Conservation (phyloP, 2,113 vertebrate species). For the Pelecanoides urinatrix region DNA sequence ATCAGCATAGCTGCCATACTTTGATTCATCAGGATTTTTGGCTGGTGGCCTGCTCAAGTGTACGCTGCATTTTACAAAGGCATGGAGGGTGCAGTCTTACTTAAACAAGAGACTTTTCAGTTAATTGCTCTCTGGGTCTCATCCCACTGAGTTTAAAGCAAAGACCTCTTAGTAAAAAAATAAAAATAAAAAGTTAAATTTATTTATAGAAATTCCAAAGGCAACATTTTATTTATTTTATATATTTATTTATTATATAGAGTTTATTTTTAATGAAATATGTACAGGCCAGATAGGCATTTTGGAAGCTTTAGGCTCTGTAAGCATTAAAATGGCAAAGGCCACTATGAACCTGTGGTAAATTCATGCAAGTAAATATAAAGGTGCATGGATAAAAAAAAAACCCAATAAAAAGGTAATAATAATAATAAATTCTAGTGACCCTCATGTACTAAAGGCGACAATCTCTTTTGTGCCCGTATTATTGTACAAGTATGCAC, state of each 20-base stretch:
- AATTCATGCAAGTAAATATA: slow-evolving; percentile 80
- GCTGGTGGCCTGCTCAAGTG: slow-evolving; percentile 78
- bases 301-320: slow-evolving; percentile 87
- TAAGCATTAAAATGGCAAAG: slow-evolving; percentile 80
- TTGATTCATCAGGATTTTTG: slow-evolving; percentile 75
- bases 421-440: slow-evolving; percentile 69
- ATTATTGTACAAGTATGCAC: slow-evolving; percentile 81
- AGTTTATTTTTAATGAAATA: slow-evolving; percentile 92
- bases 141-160: slow-evolving; percentile 77
- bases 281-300: slow-evolving; percentile 90
- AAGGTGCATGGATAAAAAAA: slow-evolving; percentile 74
- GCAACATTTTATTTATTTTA: slow-evolving; percentile 92
- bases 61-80: slow-evolving; percentile 78
- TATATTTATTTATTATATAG: slow-evolving; percentile 93
- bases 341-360: slow-evolving; percentile 81
- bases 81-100: slow-evolving; percentile 79
- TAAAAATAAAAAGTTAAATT: slow-evolving; percentile 79
- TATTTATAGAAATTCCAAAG: slow-evolving; percentile 92
- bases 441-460: slow-evolving; percentile 78
- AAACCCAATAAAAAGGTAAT: slow-evolving; percentile 45
- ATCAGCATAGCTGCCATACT: slow-evolving; percentile 80
- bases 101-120: slow-evolving; percentile 78
- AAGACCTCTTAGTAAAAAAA: slow-evolving; percentile 83
- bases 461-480: slow-evolving; percentile 84
- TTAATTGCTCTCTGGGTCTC: slow-evolving; percentile 73